These are phyloP conservation scores for Lithosia quadra DNA, from an alignment of 2,888 invertebrate species.

Conservation along the genomic window DNA sequence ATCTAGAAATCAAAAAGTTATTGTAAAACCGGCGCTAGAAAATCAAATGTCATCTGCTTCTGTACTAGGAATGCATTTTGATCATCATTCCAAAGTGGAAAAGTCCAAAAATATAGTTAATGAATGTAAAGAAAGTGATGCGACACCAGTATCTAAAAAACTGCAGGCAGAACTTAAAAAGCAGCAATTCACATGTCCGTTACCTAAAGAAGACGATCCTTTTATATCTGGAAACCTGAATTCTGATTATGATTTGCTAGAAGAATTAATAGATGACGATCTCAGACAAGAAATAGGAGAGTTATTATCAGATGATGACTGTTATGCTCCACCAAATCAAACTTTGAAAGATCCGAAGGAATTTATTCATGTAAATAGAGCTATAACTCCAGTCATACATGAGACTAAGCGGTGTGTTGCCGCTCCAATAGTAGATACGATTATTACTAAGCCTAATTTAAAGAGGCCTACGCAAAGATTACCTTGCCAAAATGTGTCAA, in stretches of 20 bases:
- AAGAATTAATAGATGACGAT: constrained; percentile 81
- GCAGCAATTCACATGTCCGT: constrained; percentile 50
- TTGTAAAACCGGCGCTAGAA: constrained; percentile 15
- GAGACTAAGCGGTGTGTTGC: constrained; percentile 23
- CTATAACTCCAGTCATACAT: constrained; percentile 19
- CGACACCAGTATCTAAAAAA: constrained; percentile 29
- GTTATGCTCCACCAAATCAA: constrained; percentile 48
- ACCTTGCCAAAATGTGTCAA: constrained; percentile 7
- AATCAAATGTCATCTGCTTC: constrained; percentile 19
- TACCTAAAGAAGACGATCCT: constrained; percentile 62
- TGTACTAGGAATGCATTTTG: neutral
- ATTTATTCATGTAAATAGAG: constrained; percentile 26
- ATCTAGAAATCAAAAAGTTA: constrained; percentile 17
- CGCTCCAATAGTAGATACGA: neutral
- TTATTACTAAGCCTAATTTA: neutral
- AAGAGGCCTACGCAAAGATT: constrained; percentile 8
- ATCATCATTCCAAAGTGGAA: constrained; percentile 16
- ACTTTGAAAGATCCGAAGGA: constrained; percentile 48
- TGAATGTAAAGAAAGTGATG: constrained; percentile 29
- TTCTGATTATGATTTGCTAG: constrained; percentile 79
- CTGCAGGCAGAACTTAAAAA: constrained; percentile 35
- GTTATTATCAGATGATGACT: constrained; percentile 75
- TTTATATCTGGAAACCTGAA: constrained; percentile 73
- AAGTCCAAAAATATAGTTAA: constrained; percentile 22
- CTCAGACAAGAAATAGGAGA: constrained; percentile 80